Conservation (phyloP, 2,888 invertebrate genomes). For the Limenitis camilla region DNA sequence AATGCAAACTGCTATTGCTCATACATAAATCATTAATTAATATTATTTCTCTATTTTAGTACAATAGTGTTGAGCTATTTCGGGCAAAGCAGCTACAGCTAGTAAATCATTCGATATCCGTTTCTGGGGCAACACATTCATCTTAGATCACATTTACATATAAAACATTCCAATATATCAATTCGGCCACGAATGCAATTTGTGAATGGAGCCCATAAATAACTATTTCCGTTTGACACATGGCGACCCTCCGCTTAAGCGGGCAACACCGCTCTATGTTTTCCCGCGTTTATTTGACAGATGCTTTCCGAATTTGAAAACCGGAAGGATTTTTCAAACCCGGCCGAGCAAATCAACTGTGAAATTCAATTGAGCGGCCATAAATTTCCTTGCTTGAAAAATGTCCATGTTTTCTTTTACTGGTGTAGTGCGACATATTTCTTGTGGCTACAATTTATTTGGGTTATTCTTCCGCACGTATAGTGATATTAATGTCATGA, state of each 20-base stretch:
- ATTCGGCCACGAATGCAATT: constrained; percentile 71
- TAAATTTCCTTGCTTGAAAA: constrained; percentile 62
- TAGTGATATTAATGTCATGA: neutral
- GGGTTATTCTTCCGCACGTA: neutral
- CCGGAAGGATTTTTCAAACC: constrained; percentile 61
- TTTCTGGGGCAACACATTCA: constrained; percentile 64
- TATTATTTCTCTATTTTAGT: neutral
- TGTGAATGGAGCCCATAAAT: constrained; percentile 71
- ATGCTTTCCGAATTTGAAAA: constrained; percentile 61
- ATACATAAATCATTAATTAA: no score
- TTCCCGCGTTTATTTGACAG: constrained; percentile 68
- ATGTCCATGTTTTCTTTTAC: constrained; percentile 34
- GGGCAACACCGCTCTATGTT: constrained; percentile 51
- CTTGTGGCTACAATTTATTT: constrained; percentile 9
- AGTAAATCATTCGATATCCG: constrained; percentile 58
- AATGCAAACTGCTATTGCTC: no score
- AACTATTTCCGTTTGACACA: constrained; percentile 71
- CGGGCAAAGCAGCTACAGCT: constrained; percentile 26
- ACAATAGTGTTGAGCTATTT: constrained; percentile 4
- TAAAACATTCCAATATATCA: constrained; percentile 73
- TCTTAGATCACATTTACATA: constrained; percentile 68
- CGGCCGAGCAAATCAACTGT: constrained; percentile 62
- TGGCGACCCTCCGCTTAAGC: constrained; percentile 57
- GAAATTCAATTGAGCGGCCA: constrained; percentile 69
- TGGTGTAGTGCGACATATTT: constrained; percentile 9